These are phyloP conservation scores for Caenorhabditis angaria DNA, from an alignment of 2,888 invertebrate genomes.

Conservation along the genomic window DNA sequence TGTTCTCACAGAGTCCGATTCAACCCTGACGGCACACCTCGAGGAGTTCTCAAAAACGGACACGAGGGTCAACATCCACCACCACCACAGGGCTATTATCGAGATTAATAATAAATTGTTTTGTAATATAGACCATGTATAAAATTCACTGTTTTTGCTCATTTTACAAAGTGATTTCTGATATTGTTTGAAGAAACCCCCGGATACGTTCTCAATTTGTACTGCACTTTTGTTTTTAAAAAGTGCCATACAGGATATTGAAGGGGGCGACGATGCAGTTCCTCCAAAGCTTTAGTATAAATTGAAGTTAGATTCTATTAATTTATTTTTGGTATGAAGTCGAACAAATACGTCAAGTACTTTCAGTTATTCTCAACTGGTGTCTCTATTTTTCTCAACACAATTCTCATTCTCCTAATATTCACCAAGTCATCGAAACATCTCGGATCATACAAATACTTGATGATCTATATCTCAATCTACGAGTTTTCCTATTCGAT, in stretches of 20 bases:
- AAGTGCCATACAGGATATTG: no score
- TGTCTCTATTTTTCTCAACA: no score
- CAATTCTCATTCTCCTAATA: neutral
- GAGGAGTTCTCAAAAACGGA: constrained; percentile 68
- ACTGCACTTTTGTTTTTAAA: no score
- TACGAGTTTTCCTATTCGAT: neutral
- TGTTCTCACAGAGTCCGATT: constrained; percentile 62
- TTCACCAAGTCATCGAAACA: neutral
- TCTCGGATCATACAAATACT: neutral
- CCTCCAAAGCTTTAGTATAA: no score
- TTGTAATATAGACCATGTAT: no score
- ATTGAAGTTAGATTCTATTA: no score
- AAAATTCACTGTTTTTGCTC: neutral
- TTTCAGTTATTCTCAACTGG: no score
- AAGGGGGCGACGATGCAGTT: no score
- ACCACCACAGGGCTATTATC: constrained; percentile 3
- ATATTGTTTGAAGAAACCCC: no score
- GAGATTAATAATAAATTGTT: constrained; percentile 6
- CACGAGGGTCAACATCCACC: constrained; percentile 25
- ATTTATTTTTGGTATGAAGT: no score
- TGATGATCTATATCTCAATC: neutral
- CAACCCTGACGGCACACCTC: constrained; percentile 71
- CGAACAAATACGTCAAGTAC: no score
- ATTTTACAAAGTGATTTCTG: neutral
- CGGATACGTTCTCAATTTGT: no score